Conservation (phyloP, 2,797 vertebrate genomes). For the Helarctos malayanus region DNA sequence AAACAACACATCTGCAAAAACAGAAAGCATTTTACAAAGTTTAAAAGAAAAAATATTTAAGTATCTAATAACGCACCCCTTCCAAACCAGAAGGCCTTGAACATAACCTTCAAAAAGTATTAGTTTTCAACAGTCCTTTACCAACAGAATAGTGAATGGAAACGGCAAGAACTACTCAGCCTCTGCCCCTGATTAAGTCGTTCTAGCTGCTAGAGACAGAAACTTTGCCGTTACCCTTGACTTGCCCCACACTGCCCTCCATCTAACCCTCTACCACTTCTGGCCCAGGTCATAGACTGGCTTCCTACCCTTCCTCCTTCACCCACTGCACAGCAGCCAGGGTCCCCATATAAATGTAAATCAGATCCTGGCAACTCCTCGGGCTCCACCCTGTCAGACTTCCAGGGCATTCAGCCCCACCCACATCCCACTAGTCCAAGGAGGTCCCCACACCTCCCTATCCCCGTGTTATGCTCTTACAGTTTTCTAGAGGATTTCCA, state of each 20-base stretch:
- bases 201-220: not conserved
- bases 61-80: not conserved
- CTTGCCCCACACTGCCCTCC: not conserved
- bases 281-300: not conserved
- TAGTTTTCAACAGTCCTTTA: not conserved
- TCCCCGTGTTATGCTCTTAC: not conserved
- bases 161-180: not conserved
- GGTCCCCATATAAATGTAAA: not conserved
- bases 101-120: not conserved
- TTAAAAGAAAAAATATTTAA: conserved; percentile 10
- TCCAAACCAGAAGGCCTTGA: not conserved
- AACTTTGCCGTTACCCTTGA: not conserved
- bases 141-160: not conserved
- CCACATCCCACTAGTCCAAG: not conserved
- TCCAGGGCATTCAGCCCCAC: not conserved
- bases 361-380: not conserved
- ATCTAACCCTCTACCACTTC: not conserved
- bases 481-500: conserved; percentile 4
- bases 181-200: not conserved
- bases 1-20: conserved; percentile 22
- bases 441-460: not conserved
- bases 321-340: not conserved
- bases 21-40: not conserved
- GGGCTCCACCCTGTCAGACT: not conserved
- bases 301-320: not conserved